These are phyloP conservation scores for Ptychobarbus kaznakovi DNA, from an alignment of 2,797 vertebrate species.

Conservation along the genomic window DNA sequence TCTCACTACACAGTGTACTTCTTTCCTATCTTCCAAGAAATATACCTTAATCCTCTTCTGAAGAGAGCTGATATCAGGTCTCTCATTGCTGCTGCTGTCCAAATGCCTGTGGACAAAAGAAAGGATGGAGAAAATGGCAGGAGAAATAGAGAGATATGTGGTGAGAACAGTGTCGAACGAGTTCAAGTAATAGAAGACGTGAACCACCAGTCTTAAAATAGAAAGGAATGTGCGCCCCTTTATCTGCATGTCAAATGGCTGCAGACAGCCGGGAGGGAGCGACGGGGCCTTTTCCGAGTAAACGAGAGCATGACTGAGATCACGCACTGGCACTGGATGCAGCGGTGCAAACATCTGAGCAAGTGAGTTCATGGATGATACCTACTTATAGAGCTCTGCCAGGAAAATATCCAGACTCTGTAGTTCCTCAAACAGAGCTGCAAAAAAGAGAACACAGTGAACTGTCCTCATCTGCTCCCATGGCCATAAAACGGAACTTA, in stretches of 20 bases:
- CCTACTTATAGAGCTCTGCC: conserved; percentile 97
- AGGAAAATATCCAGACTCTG: conserved; percentile 96
- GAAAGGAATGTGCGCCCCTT: conserved; percentile 26
- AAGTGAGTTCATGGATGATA: conserved; percentile 46
- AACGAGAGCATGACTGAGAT: conserved; percentile 11
- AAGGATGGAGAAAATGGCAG: background rate
- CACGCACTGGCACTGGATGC: background rate
- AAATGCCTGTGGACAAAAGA: conserved; percentile 79
- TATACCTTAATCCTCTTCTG: conserved; percentile 89
- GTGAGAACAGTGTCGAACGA: background rate
- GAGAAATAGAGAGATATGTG: background rate
- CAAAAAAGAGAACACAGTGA: conserved; percentile 50
- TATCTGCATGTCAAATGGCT: conserved; percentile 35
- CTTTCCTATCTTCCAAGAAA: background rate
- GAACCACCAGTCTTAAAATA: conserved; percentile 40
- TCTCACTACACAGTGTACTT: background rate
- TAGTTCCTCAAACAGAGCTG: conserved; percentile 95
- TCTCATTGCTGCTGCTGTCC: conserved; percentile 91
- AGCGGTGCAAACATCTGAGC: background rate
- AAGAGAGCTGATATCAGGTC: conserved; percentile 90
- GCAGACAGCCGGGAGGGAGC: background rate
- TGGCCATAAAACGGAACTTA: background rate
- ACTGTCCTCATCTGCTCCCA: background rate
- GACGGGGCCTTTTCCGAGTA: background rate
- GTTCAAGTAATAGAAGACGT: conserved; percentile 17